These are phyloP conservation scores for Ciconia boyciana DNA, from an alignment of 2,113 vertebrate species.

Conservation along the genomic window DNA sequence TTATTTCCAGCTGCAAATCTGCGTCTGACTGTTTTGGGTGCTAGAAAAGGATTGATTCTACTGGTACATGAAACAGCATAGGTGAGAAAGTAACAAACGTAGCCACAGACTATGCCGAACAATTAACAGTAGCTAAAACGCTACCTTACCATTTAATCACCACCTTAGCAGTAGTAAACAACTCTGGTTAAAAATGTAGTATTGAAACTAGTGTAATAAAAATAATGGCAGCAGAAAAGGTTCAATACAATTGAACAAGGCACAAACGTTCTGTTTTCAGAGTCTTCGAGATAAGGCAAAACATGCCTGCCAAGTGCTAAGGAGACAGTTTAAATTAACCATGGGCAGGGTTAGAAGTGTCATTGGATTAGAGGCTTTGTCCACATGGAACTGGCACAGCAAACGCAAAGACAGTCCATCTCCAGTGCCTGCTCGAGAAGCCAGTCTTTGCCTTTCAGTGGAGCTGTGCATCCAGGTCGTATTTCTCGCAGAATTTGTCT, in stretches of 20 bases:
- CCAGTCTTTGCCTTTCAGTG: constrained; percentile 76
- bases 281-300: constrained; percentile 52
- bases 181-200: constrained; percentile 80
- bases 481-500: constrained; percentile 99
- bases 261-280: constrained; percentile 78
- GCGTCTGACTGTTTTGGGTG: not conserved
- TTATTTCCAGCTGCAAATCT: not conserved
- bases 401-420: not conserved
- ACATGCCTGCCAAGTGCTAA: constrained; percentile 41
- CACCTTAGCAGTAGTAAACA: constrained; percentile 88
- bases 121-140: constrained; percentile 97
- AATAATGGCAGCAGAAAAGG: constrained; percentile 81
- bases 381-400: constrained; percentile 29
- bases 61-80: not conserved
- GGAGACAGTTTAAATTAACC: constrained; percentile 63
- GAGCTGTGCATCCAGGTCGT: constrained; percentile 95
- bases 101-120: constrained; percentile 44
- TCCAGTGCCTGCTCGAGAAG: constrained; percentile 33
- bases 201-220: constrained; percentile 83
- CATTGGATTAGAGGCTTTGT: constrained; percentile 55
- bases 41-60: not conserved
- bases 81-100: not conserved
- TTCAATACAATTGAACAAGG: constrained; percentile 87
- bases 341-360: constrained; percentile 61
- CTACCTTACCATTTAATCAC: constrained; percentile 87